These are phyloP conservation scores for Netelia virgata DNA, from an alignment of 2,888 invertebrate species.

Conservation along the genomic window DNA sequence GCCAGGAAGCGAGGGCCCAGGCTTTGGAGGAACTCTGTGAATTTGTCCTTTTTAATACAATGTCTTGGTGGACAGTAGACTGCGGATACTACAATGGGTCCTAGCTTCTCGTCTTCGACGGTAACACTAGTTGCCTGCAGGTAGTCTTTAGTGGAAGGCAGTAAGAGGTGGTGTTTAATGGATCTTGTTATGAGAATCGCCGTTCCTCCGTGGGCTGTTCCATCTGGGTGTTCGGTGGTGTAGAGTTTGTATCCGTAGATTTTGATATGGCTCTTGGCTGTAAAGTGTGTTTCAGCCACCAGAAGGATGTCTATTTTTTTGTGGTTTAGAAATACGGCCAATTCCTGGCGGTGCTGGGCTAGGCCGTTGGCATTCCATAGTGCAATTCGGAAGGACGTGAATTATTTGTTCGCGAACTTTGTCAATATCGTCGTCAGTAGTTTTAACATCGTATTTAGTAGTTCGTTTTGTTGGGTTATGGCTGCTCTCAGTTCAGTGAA, in stretches of 20 bases:
- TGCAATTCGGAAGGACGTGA: neutral
- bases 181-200: conserved; percentile 66
- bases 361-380: conserved; percentile 1
- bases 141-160: conserved; percentile 36
- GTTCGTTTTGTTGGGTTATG: no score
- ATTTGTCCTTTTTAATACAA: conserved; percentile 66
- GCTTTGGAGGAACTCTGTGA: conserved; percentile 57
- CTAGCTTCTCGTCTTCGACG: no score
- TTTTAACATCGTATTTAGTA: no score
- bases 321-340: neutral
- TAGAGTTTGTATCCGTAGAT: no score
- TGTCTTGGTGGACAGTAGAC: conserved; percentile 73
- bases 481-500: no score
- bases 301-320: conserved; percentile 47
- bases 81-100: conserved; percentile 64
- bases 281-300: no score
- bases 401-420: conserved; percentile 39
- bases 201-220: conserved; percentile 64
- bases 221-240: no score
- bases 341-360: neutral
- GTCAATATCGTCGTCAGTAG: conserved; percentile 43
- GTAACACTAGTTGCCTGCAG: conserved; percentile 65
- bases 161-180: conserved; percentile 64
- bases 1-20: conserved; percentile 65
- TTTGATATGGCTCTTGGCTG: no score